These are phyloP conservation scores for Monopterus albus DNA, from an alignment of 2,113 vertebrate species.

Conservation along the genomic window DNA sequence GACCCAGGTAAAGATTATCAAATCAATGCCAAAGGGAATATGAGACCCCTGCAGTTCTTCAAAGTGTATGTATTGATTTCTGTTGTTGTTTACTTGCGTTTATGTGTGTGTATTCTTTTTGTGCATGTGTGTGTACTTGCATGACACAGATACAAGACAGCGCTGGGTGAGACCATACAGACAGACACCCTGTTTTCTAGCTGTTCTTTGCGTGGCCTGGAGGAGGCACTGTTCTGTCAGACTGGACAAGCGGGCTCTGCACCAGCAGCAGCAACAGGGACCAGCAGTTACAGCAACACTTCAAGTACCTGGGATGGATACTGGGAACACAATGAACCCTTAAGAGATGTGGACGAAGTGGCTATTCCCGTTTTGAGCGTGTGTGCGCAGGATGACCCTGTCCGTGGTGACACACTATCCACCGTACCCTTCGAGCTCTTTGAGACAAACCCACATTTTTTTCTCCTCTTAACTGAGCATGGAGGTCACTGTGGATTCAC, in stretches of 20 bases:
- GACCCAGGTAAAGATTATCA: conserved; percentile 47
- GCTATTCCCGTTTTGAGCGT: conserved; percentile 85
- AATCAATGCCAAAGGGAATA: conserved; percentile 49
- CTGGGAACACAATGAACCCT: conserved; percentile 86
- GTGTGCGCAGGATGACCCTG: conserved; percentile 83
- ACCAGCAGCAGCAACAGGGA: conserved; percentile 13
- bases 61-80: conserved; percentile 56
- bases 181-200: conserved; percentile 81
- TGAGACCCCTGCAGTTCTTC: conserved; percentile 38
- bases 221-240: conserved; percentile 84
- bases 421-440: conserved; percentile 85
- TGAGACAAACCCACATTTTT: conserved; percentile 87
- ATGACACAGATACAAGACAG: conserved; percentile 80
- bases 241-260: conserved; percentile 35
- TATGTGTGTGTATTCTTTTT: conserved; percentile 2
- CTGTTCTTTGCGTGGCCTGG: conserved; percentile 78
- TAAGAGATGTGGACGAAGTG: conserved; percentile 86
- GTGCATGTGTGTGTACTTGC: neutral
- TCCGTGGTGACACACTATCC: conserved; percentile 77
- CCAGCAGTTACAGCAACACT: conserved; percentile 18
- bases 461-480: conserved; percentile 80
- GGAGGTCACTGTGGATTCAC: conserved; percentile 86
- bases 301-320: conserved; percentile 80
- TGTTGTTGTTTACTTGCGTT: conserved; percentile 16
- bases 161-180: conserved; percentile 76